These are phyloP conservation scores for Melanargia galathea DNA, from an alignment of 2,888 invertebrate species.

Conservation along the genomic window DNA sequence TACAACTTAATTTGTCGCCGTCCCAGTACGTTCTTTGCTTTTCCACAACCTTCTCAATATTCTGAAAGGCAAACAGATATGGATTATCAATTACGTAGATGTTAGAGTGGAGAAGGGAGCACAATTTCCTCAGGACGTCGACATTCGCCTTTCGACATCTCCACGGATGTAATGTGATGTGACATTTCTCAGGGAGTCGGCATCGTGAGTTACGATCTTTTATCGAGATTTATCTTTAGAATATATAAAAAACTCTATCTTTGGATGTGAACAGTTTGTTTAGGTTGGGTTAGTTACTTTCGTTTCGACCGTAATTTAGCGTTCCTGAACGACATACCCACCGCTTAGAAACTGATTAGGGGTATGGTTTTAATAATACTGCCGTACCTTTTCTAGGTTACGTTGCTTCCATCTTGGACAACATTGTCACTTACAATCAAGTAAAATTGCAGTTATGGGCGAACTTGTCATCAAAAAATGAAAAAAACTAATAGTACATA, in stretches of 20 bases:
- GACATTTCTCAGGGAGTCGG: not conserved
- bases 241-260: not conserved
- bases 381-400: too few relatives aligned
- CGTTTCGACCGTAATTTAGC: too few relatives aligned
- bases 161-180: slow-evolving; percentile 3
- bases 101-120: slow-evolving; percentile 36
- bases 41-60: slow-evolving; percentile 8
- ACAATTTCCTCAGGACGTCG: slow-evolving; percentile 39
- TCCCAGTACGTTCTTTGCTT: not conserved
- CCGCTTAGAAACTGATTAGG: too few relatives aligned
- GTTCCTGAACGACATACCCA: too few relatives aligned
- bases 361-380: too few relatives aligned
- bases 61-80: slow-evolving; percentile 29
- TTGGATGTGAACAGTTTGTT: not conserved
- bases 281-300: too few relatives aligned
- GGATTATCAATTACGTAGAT: slow-evolving; percentile 39
- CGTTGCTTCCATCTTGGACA: too few relatives aligned
- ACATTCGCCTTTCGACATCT: slow-evolving; percentile 33
- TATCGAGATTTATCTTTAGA: not conserved
- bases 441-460: too few relatives aligned
- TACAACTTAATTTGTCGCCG: not conserved
- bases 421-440: too few relatives aligned
- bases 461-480: too few relatives aligned
- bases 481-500: too few relatives aligned
- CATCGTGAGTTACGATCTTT: not conserved